Percentiles rank a stretch among this genome's conserved stretches.
Evolutionary conservation across 1,140 invertebrate species (phyloP).

Genomic region (Drosophila ironensis): DNA sequence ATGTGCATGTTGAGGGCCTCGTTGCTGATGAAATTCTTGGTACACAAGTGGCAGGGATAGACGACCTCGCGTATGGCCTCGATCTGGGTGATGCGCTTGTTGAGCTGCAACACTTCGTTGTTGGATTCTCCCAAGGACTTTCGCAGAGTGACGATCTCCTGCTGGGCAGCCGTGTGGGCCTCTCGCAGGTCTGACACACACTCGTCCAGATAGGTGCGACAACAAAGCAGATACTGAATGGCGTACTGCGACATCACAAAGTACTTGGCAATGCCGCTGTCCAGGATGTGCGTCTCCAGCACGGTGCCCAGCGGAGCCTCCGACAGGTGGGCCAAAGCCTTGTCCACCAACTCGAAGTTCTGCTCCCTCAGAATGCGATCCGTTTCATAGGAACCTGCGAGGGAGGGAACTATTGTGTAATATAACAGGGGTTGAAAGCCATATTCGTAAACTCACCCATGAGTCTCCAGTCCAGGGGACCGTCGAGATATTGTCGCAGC

Average conservation of each 20-base stretch:
- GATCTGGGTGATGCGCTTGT: conserved; percentile 72
- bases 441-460: conserved; percentile 47
- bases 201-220: conserved; percentile 75
- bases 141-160: conserved; percentile 56
- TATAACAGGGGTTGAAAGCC: too few species aligned
- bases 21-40: conserved; percentile 80
- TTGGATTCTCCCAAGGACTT: conserved; percentile 56
- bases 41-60: conserved; percentile 74
- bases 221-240: conserved; percentile 76
- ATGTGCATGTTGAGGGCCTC: conserved; percentile 76
- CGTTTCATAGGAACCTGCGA: conserved; percentile 66
- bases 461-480: conserved; percentile 71
- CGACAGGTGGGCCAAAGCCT: conserved; percentile 60
- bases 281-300: conserved; percentile 68
- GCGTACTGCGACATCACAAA: conserved; percentile 75
- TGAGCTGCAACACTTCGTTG: conserved; percentile 69
- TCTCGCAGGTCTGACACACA: conserved; percentile 58
- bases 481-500: conserved; percentile 65
- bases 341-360: conserved; percentile 70
- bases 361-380: conserved; percentile 71
- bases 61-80: conserved; percentile 73
- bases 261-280: conserved; percentile 77
- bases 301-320: conserved; percentile 70
- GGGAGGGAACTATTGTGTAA: background rate
- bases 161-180: conserved; percentile 45